Evolutionary conservation across 2,888 invertebrate genomes (phyloP), one percentile per base, ranked within the genome.

Genomic region (Chalcosyrphus nemorum): DNA sequence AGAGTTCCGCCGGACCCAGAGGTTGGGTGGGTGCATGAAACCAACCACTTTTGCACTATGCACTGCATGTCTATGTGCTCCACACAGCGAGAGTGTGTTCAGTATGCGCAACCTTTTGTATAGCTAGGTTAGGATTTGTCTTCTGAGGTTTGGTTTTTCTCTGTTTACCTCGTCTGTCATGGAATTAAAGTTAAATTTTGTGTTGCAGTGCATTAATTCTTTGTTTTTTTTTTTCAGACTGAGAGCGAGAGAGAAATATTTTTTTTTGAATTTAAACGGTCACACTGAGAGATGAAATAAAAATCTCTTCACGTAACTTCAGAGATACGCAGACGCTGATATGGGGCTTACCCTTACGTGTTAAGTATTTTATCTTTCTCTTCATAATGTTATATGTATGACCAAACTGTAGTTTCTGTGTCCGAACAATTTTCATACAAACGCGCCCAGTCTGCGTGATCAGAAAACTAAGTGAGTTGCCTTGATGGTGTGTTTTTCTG

Each of bases 1-100:
- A 84, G 84, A 84, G 84, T 84, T 84, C 84, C 84, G 84, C 84
- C 84, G 84, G 84, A 84, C 84, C 74, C 84, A 84, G 80, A 84
- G 84, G 80, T 80, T 84, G 84, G 84, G 84, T 84, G 84, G 84
- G 84, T 84, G 84, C 84, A 84, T 84, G 80, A 56, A 84, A 71
- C 77, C 74, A 65, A 65, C 84, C 65, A 80, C 84, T 84, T 84
- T 84, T 84, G 84, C 84, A 84, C 84, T 84, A 84, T 84, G 84
- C 80, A 80, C 78, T 57, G 78, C 74, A 84, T 80, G 82, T 72
- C 78, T 65, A 24, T 71, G 21, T 56, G 32, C n/a, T n/a, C n/a
- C n/a, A n/a, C n/a, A n/a, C 29, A 21, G 11, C 2, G 3, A 63
- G 75, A 61, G 54, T 74, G 52, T 72, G 66, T 70, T 72, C 72